Base-by-base conservation (phyloP, 2,113 vertebrate species). In the Ancistrus triradiatus region DNA sequence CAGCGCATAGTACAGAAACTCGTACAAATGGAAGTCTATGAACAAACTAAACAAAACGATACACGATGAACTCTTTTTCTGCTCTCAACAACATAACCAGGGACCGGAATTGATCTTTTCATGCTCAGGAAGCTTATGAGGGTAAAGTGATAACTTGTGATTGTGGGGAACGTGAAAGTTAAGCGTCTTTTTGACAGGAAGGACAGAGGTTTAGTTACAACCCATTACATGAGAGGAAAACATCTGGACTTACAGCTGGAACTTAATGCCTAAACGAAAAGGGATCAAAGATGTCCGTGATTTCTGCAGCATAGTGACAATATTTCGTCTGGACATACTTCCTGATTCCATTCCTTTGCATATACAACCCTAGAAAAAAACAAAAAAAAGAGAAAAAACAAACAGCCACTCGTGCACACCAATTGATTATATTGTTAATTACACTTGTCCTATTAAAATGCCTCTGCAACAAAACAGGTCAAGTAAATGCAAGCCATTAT, bases 401-500 rank as follows among this genome's bases (percentile, higher is more conserved):
- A 77, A 74, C 77, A 64, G 37, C 63, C 57, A 68, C 56, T 58
- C 67, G 37, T 25, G 18, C 61, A 59, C 44, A 31, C 51, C 28
- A 9, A 44, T 35, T 58, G 55, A 38, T 37, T 53, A 52, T 43
- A 61, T 44, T 18, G 53, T 10, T 51, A 56, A 52, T 73, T 55
- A 75, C 35, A 63, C 50, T 69, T 37, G 19, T 35, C 27, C 25
- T 21, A 63, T 3, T 10, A 21, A 25, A 67, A 51, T 55, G 35
- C 68, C 53, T 68, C 58, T 71, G 81, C 77, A 68, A 77, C 78
- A 79, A 70, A 76, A 77, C 69, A 81, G 66, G 42, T 66, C 61
- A 69, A 83, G 76, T 79, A 84, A 83, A 85, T 77, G 77, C 82
- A 84, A 81, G 78, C 80, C 35, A 68, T 68, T 69, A 67, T 81